These are phyloP conservation scores for Strigamia transsilvanica DNA, from an alignment of 2,888 invertebrate species.

Conservation along the genomic window DNA sequence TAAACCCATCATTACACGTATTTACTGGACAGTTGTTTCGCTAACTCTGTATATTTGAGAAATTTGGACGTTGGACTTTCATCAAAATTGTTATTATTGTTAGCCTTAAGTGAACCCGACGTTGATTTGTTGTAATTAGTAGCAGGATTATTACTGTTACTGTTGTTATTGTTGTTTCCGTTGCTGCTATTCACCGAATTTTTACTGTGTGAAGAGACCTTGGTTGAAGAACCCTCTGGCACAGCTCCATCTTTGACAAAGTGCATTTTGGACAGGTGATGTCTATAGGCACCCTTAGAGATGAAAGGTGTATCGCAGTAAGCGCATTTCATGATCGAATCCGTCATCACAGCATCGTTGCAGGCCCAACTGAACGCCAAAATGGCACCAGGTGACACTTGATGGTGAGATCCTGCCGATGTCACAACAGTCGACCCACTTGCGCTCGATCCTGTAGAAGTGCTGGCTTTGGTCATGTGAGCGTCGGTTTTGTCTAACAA, in stretches of 20 bases:
- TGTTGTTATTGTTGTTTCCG: conserved; percentile 12
- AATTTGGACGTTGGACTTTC: conserved; percentile 97
- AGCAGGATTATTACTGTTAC: conserved; percentile 38
- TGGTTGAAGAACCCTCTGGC: conserved; percentile 68
- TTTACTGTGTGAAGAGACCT: conserved; percentile 22
- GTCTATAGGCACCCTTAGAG: conserved; percentile 95
- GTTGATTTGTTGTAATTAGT: conserved; percentile 36
- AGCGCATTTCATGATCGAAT: conserved; percentile 89
- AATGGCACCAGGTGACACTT: conserved; percentile 76
- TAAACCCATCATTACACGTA: conserved; percentile 66
- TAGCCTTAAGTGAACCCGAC: conserved; percentile 27
- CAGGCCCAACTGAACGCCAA: conserved; percentile 94
- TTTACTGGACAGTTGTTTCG: conserved; percentile 97
- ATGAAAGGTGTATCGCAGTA: conserved; percentile 95
- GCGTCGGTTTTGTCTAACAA: conserved; percentile 94
- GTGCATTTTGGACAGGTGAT: conserved; percentile 94
- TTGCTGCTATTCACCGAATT: conserved; percentile 51
- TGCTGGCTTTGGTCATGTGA: conserved; percentile 57
- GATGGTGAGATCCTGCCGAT: background rate
- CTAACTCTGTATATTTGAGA: conserved; percentile 97
- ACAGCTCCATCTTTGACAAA: conserved; percentile 91
- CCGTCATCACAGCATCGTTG: conserved; percentile 81
- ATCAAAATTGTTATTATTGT: conserved; percentile 69
- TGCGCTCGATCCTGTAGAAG: conserved; percentile 57
- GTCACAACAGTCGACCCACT: conserved; percentile 32